Conservation (phyloP, 2,113 vertebrate species). For the Aegypius monachus region DNA sequence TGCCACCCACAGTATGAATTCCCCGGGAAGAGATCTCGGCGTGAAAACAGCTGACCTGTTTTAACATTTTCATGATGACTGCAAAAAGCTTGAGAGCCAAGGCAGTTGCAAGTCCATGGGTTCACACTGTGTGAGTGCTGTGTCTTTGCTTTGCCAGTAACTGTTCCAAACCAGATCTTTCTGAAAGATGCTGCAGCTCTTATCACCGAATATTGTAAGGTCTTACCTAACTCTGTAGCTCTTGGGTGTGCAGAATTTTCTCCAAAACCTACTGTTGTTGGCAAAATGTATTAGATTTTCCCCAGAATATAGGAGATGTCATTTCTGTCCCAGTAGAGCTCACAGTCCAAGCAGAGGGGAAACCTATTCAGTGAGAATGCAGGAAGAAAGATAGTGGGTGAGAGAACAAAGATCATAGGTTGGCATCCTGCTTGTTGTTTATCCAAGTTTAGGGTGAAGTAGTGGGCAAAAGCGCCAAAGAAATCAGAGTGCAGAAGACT, state of each 20-base stretch:
- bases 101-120: background rate
- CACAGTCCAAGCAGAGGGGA: background rate
- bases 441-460: background rate
- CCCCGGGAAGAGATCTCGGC: background rate
- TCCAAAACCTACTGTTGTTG: background rate
- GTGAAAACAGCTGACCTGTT: background rate
- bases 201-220: background rate
- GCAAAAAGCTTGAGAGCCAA: background rate
- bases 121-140: background rate
- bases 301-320: background rate
- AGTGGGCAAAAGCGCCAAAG: background rate
- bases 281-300: background rate
- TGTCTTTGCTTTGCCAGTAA: background rate
- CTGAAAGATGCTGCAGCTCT: background rate
- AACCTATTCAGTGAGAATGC: background rate
- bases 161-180: background rate
- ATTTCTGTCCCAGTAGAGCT: background rate
- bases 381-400: background rate
- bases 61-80: background rate
- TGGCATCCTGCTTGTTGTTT: background rate
- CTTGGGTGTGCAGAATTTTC: background rate
- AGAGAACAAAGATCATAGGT: background rate
- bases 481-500: background rate
- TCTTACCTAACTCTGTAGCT: background rate
- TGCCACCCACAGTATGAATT: background rate